Evolutionary conservation across 2,888 invertebrate genomes (phyloP).

Genomic region (Apodemia zela): DNA sequence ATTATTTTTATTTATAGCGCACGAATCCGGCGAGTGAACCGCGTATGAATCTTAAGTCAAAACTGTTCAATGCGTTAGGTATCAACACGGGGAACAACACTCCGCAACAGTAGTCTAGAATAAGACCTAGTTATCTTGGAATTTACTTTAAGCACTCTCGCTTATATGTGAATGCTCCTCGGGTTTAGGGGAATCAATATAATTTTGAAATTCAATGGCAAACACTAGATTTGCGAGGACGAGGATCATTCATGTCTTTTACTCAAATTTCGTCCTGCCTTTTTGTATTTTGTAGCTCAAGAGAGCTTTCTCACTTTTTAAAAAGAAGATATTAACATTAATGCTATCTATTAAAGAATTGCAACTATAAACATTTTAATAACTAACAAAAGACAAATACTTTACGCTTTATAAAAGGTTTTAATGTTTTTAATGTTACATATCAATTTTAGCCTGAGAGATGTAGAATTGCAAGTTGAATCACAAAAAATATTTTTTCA

Average conservation of each 20-base stretch:
- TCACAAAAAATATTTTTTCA: not conserved
- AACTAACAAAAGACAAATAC: not conserved
- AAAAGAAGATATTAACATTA: not conserved
- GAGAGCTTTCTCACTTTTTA: constrained; percentile 10
- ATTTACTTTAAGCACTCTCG: constrained; percentile 38
- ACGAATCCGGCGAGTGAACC: constrained; percentile 85
- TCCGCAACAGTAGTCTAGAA: constrained; percentile 65
- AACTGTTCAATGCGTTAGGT: constrained; percentile 92
- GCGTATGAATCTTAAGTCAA: constrained; percentile 90
- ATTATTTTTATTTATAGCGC: constrained; percentile 77
- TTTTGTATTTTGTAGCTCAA: constrained; percentile 48
- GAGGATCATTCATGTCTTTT: constrained; percentile 53
- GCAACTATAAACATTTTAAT: not conserved
- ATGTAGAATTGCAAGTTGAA: not conserved
- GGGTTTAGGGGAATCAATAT: constrained; percentile 19
- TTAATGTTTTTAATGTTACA: not conserved
- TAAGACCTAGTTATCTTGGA: constrained; percentile 40
- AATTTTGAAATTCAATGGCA: constrained; percentile 3
- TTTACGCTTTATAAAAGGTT: not conserved
- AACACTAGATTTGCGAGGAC: constrained; percentile 16
- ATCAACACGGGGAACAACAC: constrained; percentile 83
- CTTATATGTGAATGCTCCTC: constrained; percentile 37
- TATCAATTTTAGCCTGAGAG: not conserved
- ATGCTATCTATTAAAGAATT: not conserved
- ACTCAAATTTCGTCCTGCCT: constrained; percentile 47